Percentiles rank a stretch among this genome's conserved stretches.
These are phyloP conservation scores for Ailuropoda melanoleuca DNA, from an alignment of 2,113 vertebrate genomes.

Conservation along the genomic window DNA sequence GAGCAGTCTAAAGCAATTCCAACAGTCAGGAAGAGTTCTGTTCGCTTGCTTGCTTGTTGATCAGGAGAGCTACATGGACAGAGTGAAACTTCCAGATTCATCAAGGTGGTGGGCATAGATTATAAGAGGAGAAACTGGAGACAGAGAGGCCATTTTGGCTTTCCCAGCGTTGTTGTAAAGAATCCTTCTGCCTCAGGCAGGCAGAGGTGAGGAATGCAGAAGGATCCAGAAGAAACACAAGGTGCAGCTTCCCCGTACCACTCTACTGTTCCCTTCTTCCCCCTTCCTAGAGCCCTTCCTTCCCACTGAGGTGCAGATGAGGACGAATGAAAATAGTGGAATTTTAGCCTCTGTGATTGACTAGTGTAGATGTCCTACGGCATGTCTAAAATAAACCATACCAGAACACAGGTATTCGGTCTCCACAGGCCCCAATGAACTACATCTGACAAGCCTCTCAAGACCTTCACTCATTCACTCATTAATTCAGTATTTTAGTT, in stretches of 20 bases:
- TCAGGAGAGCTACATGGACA: not conserved
- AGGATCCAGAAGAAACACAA: not conserved
- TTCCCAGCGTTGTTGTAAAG: not conserved
- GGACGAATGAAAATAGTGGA: not conserved
- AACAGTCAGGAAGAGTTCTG: not conserved
- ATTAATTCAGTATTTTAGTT: not conserved
- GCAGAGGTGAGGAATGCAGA: not conserved
- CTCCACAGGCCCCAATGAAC: not conserved
- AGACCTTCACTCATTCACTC: not conserved
- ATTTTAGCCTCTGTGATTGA: not conserved
- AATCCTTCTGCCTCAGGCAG: not conserved
- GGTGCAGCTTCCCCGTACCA: accelerated
- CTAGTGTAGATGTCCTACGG: too few species aligned
- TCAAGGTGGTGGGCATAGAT: not conserved
- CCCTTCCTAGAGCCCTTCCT: not conserved
- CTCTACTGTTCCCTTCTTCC: not conserved
- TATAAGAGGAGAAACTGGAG: not conserved
- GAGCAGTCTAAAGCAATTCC: not conserved
- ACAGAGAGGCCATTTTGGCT: not conserved
- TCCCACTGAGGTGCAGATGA: not conserved
- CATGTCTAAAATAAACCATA: not conserved
- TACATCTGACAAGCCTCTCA: not conserved
- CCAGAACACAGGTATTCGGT: not conserved
- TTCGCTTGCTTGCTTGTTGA: not conserved
- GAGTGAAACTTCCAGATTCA: not conserved